Evolutionary conservation across 2,797 vertebrate genomes (phyloP).

Genomic region (Stomatorhinus walkeri): DNA sequence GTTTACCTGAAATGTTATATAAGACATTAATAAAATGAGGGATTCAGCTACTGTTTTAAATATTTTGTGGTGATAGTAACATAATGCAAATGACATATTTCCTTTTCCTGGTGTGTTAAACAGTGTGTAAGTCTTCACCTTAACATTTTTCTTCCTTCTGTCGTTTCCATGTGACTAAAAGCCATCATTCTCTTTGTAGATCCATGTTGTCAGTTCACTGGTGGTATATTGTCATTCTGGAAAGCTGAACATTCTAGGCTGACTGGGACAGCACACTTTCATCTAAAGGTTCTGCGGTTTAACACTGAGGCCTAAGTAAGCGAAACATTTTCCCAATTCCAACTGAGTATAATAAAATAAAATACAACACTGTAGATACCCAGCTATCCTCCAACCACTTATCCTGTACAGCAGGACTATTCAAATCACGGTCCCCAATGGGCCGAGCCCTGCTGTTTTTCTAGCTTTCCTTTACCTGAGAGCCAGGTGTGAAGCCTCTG

Average conservation of each 20-base stretch:
- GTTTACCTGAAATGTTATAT: neutral
- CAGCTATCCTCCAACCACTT: neutral
- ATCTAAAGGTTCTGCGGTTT: neutral
- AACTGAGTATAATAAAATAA: slow-evolving; percentile 6
- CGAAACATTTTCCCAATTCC: slow-evolving; percentile 11
- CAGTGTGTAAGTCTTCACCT: neutral
- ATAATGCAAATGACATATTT: slow-evolving; percentile 26
- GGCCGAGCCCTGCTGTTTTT: too few relatives aligned
- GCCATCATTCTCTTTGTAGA: neutral
- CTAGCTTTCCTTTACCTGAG: too few relatives aligned
- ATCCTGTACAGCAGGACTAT: neutral
- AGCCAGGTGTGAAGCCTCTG: too few relatives aligned
- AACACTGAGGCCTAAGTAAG: slow-evolving; percentile 2
- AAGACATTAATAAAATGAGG: neutral
- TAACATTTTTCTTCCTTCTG: neutral
- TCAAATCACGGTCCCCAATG: too few relatives aligned
- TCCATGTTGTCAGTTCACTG: neutral
- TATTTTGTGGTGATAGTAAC: neutral
- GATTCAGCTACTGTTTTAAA: slow-evolving; percentile 9
- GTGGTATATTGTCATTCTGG: neutral
- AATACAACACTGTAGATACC: neutral
- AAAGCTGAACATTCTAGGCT: neutral
- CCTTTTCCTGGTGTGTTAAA: neutral
- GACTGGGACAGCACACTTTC: neutral
- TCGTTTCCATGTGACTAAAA: neutral